Conservation (phyloP, 92 coral and sea anemone species). For the Galaxea fascicularis region DNA sequence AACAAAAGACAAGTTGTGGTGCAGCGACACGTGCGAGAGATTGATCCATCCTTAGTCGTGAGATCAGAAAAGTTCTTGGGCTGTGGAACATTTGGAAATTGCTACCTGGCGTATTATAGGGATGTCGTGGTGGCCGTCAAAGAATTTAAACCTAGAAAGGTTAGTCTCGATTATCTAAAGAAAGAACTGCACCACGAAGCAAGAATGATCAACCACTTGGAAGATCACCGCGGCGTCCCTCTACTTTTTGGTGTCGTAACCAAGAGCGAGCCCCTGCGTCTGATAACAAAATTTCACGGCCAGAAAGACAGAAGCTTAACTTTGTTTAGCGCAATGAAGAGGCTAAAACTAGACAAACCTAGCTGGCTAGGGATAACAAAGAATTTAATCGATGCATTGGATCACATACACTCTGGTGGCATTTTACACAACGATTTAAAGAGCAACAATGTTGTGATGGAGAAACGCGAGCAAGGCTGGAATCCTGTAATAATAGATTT, state of each 20-base stretch:
- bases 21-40: neutral
- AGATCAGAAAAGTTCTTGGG: conserved; percentile 27
- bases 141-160: conserved; percentile 7
- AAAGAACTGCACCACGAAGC: conserved; percentile 32
- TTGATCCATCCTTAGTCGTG: neutral
- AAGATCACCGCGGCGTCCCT: conserved; percentile 36
- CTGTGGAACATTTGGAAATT: conserved; percentile 27
- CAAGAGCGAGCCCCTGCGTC: conserved; percentile 29
- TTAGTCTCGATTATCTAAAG: neutral
- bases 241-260: conserved; percentile 34
- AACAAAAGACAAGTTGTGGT: neutral
- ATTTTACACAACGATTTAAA: conserved; percentile 11
- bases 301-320: conserved; percentile 26
- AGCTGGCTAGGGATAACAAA: neutral
- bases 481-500: conserved; percentile 12
- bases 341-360: neutral
- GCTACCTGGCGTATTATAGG: conserved; percentile 25
- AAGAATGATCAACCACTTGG: conserved; percentile 28
- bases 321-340: neutral
- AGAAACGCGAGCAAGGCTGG: neutral
- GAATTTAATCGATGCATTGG: neutral
- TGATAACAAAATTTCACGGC: conserved; percentile 42
- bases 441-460: conserved; percentile 9
- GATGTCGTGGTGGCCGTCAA: conserved; percentile 18
- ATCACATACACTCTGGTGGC: conserved; percentile 1